These are phyloP conservation scores for Bagarius yarrelli DNA, from an alignment of 2,113 vertebrate species.

Conservation along the genomic window DNA sequence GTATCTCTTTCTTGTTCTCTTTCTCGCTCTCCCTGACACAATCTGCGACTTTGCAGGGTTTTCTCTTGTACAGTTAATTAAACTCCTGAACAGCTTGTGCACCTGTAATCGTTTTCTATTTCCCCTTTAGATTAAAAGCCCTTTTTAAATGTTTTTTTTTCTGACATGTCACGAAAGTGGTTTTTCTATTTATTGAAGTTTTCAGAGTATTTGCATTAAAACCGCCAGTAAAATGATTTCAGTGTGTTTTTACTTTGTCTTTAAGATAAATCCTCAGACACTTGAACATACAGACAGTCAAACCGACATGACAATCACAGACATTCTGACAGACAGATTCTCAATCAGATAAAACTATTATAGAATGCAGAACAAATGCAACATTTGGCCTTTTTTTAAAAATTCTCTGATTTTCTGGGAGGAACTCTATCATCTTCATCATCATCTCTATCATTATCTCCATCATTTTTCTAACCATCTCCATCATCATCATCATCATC, in stretches of 20 bases:
- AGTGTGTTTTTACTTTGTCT: neutral
- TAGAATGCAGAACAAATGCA: too few relatives aligned
- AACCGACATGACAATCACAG: too few relatives aligned
- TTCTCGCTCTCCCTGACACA: constrained; percentile 63
- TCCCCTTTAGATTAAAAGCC: constrained; percentile 65
- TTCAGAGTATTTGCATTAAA: constrained; percentile 78
- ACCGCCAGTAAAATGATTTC: constrained; percentile 23
- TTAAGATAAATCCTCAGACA: too few relatives aligned
- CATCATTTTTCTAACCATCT: too few relatives aligned
- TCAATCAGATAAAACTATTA: too few relatives aligned
- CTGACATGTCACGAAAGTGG: constrained; percentile 50
- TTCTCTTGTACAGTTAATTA: constrained; percentile 44
- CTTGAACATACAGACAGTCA: too few relatives aligned
- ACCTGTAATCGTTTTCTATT: constrained; percentile 57
- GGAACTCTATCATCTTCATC: too few relatives aligned
- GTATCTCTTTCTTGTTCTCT: neutral
- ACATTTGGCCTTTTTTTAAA: too few relatives aligned
- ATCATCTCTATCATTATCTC: neutral
- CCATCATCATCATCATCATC: too few relatives aligned
- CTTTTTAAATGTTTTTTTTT: constrained; percentile 65
- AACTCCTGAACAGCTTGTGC: neutral
- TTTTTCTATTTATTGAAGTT: constrained; percentile 74
- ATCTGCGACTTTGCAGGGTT: constrained; percentile 69
- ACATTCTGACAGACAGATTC: too few relatives aligned
- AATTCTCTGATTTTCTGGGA: too few relatives aligned